A percentile compares a stretch with the other conserved stretches of the same genome.
phyloP scores from a whole-genome alignment of 2,113 vertebrate species.

The Callipepla squamata region DNA sequence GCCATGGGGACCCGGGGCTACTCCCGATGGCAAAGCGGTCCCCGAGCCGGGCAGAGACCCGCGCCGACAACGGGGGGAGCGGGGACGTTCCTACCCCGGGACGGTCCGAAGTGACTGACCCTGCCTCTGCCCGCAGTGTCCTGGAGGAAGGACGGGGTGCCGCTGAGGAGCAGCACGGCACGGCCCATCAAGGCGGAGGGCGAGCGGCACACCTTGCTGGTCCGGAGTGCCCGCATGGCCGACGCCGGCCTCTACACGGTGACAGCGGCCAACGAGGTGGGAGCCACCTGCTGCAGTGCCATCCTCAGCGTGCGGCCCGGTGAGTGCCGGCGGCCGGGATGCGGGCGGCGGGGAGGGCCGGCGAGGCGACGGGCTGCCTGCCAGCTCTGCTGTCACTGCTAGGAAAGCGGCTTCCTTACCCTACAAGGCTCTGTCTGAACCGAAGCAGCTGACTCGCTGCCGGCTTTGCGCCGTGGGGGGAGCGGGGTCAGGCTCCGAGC shows the following conservation, averaged over 20 bases:
- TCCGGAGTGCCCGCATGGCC: slow-evolving; percentile 80
- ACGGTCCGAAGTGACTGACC: background rate
- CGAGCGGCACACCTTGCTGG: slow-evolving; percentile 89
- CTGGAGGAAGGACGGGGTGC: slow-evolving; percentile 86
- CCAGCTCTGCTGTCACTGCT: slow-evolving; percentile 54
- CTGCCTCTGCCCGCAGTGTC: slow-evolving; percentile 77
- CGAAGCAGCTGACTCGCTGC: slow-evolving; percentile 57
- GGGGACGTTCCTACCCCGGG: background rate
- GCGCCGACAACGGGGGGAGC: background rate
- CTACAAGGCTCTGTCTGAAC: slow-evolving; percentile 80
- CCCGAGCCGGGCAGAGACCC: background rate
- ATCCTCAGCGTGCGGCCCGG: slow-evolving; percentile 88
- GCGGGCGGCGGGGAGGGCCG: background rate
- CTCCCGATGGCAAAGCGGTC: background rate
- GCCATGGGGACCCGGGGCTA: background rate
- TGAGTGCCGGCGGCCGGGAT: slow-evolving; percentile 38
- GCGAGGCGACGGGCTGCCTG: background rate
- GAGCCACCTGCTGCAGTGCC: slow-evolving; percentile 85
- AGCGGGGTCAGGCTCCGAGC: background rate
- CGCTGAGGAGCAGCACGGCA: slow-evolving; percentile 71
- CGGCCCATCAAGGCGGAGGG: slow-evolving; percentile 90
- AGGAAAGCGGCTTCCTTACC: slow-evolving; percentile 76
- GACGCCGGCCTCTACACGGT: slow-evolving; percentile 90
- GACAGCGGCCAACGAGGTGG: slow-evolving; percentile 89
- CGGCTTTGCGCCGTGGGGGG: background rate